Percentiles rank a stretch among this genome's conserved stretches.
Evolutionary conservation across 2,888 invertebrate species (phyloP).

Genomic region (Odiellus spinosus): DNA sequence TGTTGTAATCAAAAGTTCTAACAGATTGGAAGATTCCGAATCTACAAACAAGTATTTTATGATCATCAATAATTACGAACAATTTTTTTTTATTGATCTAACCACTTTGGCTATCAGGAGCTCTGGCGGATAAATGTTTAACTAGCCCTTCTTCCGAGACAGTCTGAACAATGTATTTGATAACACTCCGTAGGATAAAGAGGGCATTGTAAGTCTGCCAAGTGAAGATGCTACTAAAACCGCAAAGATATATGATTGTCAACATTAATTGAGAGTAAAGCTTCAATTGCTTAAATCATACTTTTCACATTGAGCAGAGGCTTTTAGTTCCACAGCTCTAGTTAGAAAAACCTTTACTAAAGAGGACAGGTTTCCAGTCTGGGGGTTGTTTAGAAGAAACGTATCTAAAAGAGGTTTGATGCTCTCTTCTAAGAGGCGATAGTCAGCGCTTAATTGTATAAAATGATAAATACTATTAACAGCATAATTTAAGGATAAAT

Average conservation of each 20-base stretch:
- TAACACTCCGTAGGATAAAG: constrained; percentile 60
- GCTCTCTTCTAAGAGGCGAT: constrained; percentile 60
- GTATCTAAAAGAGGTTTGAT: constrained; percentile 56
- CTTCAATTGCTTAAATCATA: too few relatives aligned
- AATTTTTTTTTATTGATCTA: constrained; percentile 3
- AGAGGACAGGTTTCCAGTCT: constrained; percentile 76
- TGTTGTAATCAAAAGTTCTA: constrained; percentile 57
- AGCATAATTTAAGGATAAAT: too few relatives aligned
- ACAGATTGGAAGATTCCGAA: constrained; percentile 24
- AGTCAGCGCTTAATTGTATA: constrained; percentile 54
- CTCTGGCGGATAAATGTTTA: constrained; percentile 46
- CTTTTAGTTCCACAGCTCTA: constrained; percentile 62
- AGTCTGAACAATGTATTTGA: constrained; percentile 78
- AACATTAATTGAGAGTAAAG: too few relatives aligned
- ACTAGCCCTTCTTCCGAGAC: constrained; percentile 74
- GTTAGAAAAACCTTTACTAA: constrained; percentile 70
- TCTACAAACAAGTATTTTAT: not conserved
- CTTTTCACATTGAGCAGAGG: constrained; percentile 77
- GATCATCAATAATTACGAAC: too few relatives aligned
- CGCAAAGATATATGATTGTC: constrained; percentile 10
- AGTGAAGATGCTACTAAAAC: constrained; percentile 41
- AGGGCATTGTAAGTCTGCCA: constrained; percentile 92
- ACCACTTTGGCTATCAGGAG: constrained; percentile 3
- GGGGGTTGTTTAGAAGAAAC: constrained; percentile 64
- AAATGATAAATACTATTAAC: too few relatives aligned